Evolutionary conservation across 2,113 vertebrate genomes (phyloP).

Genomic region (Tinamus guttatus): DNA sequence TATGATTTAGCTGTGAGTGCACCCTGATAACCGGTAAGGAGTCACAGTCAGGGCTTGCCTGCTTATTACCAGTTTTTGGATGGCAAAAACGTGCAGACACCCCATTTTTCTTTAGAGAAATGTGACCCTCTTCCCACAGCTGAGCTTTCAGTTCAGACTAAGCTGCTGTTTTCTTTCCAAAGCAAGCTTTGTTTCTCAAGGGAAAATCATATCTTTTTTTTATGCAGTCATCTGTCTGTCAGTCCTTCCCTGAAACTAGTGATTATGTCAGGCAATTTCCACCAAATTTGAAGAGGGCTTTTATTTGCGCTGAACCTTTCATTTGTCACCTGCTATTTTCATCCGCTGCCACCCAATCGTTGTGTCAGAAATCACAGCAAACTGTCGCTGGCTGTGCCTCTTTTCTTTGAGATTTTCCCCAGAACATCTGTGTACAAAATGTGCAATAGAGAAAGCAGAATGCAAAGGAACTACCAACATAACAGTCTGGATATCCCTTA

Average conservation of each 20-base stretch:
- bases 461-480: neutral
- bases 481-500: neutral
- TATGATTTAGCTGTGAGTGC: neutral
- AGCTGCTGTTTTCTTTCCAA: neutral
- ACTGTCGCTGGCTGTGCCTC: neutral
- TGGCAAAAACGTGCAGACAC: neutral
- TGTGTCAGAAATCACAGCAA: neutral
- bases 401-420: neutral
- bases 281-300: neutral
- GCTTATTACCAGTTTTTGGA: neutral
- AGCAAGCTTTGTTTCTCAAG: neutral
- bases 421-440: neutral
- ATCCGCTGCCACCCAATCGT: neutral
- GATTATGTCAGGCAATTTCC: neutral
- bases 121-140: neutral
- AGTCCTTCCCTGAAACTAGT: neutral
- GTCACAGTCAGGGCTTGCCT: neutral
- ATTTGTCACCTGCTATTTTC: slow-evolving; percentile 22
- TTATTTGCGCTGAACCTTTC: neutral
- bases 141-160: neutral
- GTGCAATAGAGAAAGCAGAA: neutral
- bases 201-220: neutral
- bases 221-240: neutral
- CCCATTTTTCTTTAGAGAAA: neutral
- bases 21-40: neutral